Conservation (phyloP, 2,113 vertebrate genomes). For the Scalopus aquaticus region DNA sequence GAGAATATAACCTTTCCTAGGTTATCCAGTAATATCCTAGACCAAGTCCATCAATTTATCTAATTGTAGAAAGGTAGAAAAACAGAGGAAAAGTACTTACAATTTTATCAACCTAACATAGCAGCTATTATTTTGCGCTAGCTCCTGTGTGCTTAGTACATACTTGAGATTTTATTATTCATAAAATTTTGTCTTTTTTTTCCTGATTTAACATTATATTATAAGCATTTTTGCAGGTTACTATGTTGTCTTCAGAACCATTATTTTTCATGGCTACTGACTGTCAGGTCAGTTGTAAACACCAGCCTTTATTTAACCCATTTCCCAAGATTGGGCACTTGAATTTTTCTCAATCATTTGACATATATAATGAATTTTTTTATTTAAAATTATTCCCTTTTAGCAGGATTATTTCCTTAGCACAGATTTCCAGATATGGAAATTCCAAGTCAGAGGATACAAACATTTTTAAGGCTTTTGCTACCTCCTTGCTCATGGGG, state of each 20-base stretch:
- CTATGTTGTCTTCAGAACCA: neutral
- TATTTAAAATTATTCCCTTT: slow-evolving; percentile 30
- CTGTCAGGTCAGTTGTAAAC: slow-evolving; percentile 10
- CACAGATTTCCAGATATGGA: neutral
- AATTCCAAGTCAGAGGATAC: neutral
- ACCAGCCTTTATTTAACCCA: slow-evolving; percentile 44
- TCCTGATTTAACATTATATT: neutral
- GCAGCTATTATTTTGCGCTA: neutral
- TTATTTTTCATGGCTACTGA: slow-evolving; percentile 31
- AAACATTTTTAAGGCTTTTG: neutral
- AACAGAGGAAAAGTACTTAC: neutral
- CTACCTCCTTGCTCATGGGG: neutral
- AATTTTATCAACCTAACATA: neutral
- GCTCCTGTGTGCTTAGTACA: neutral
- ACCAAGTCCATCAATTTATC: neutral
- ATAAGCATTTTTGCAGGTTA: slow-evolving; percentile 26
- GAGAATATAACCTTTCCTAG: neutral
- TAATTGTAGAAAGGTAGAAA: neutral
- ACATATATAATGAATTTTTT: neutral
- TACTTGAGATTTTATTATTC: slow-evolving; percentile 25
- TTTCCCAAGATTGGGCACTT: slow-evolving; percentile 1
- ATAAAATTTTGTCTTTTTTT: neutral
- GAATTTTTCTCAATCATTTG: slow-evolving; percentile 37
- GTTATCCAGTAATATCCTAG: neutral
- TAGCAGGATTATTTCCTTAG: neutral